phyloP scores from a whole-genome alignment of 2,113 vertebrate species.

The Dromas ardeola region DNA sequence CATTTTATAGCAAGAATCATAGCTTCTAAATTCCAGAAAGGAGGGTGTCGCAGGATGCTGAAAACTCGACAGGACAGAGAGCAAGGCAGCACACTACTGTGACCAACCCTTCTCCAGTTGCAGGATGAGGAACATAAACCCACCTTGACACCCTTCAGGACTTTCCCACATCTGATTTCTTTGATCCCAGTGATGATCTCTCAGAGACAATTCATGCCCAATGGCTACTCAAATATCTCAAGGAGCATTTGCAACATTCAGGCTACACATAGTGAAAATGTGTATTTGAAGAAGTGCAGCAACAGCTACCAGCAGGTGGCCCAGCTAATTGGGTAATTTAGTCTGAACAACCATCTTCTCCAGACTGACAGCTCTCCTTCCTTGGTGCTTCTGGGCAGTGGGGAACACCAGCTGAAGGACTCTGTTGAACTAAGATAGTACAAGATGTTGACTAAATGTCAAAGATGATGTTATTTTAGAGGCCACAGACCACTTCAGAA shows the following conservation, averaged over 20 bases:
- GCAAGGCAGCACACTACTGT: neutral
- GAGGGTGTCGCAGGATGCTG: neutral
- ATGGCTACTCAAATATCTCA: neutral
- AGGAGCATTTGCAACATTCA: neutral
- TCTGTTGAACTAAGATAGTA: neutral
- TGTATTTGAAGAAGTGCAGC: neutral
- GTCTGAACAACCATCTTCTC: neutral
- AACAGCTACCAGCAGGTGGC: neutral
- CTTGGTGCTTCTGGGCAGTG: neutral
- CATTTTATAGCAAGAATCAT: neutral
- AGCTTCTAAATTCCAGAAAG: neutral
- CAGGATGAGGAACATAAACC: neutral
- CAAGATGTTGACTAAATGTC: neutral
- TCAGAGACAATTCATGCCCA: neutral
- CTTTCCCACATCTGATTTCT: neutral
- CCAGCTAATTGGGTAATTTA: conserved; percentile 15
- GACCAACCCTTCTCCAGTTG: neutral
- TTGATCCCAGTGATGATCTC: neutral
- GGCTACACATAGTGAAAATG: neutral
- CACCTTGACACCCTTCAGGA: neutral
- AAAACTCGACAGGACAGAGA: neutral
- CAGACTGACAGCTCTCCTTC: neutral
- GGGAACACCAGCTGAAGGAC: neutral
- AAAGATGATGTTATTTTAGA: conserved; percentile 12
- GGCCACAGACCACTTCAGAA: conserved; percentile 3